Evolutionary conservation across 2,113 vertebrate genomes (phyloP).

Genomic region (Pionites leucogaster): DNA sequence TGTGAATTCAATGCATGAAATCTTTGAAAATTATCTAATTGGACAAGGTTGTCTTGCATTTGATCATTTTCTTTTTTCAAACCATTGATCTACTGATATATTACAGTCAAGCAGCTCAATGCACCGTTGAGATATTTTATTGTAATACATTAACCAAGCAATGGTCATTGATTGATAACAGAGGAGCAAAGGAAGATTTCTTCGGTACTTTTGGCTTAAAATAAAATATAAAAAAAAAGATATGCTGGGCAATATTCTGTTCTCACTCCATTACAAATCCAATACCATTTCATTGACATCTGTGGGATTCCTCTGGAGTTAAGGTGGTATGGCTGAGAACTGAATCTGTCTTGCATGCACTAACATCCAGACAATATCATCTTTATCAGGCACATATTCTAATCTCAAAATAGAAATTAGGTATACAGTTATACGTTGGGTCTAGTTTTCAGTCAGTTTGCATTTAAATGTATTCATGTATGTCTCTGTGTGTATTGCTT

Average conservation of each 20-base stretch:
- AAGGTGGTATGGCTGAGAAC: neutral
- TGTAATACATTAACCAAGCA: slow-evolving; percentile 62
- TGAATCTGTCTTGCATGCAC: neutral
- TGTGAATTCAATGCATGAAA: neutral
- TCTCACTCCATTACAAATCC: slow-evolving; percentile 43
- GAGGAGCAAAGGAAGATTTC: slow-evolving; percentile 34
- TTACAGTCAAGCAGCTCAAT: slow-evolving; percentile 57
- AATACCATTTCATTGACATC: slow-evolving; percentile 1
- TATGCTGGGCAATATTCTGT: neutral
- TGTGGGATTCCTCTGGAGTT: neutral
- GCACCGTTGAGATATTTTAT: slow-evolving; percentile 58
- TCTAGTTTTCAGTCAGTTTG: neutral
- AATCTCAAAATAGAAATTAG: neutral
- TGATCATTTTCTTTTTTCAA: slow-evolving; percentile 57
- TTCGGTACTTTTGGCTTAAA: slow-evolving; percentile 35
- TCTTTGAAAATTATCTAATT: slow-evolving; percentile 56
- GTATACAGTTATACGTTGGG: neutral
- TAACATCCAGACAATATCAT: neutral
- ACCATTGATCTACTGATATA: slow-evolving; percentile 66
- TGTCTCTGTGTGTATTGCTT: neutral
- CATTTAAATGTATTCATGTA: rapidly evolving
- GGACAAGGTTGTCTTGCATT: slow-evolving; percentile 38
- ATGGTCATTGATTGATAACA: slow-evolving; percentile 64
- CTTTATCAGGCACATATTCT: neutral
- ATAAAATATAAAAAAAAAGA: neutral